phyloP scores from a whole-genome alignment of 2,797 vertebrate genomes.

The Manis pentadactyla region DNA sequence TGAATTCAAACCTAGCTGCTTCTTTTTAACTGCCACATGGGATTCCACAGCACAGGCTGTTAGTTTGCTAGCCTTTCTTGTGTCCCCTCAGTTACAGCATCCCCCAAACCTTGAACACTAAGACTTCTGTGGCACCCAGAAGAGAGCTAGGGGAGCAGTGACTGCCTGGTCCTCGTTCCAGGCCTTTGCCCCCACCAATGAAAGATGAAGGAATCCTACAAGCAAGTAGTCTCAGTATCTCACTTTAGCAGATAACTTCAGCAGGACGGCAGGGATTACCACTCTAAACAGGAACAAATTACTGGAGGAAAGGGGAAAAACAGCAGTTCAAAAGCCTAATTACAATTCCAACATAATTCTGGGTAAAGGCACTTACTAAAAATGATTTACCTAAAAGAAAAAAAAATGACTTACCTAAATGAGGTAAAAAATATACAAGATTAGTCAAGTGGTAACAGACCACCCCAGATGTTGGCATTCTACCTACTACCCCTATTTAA shows the following conservation, averaged over 20 bases:
- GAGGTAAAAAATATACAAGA: background rate
- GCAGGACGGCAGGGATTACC: background rate
- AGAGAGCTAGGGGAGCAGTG: background rate
- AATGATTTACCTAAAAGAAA: no score
- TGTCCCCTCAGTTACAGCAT: background rate
- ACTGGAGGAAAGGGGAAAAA: background rate
- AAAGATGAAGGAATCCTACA: background rate
- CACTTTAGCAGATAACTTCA: background rate
- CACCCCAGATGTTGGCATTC: background rate
- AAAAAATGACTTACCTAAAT: background rate
- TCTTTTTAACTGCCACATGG: background rate
- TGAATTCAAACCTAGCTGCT: background rate
- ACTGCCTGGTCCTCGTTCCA: background rate
- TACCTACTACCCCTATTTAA: background rate
- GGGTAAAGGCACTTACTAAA: background rate
- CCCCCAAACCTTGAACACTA: background rate
- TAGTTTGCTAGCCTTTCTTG: background rate
- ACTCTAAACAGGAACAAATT: background rate
- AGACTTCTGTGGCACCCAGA: background rate
- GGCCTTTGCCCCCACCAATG: background rate
- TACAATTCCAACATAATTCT: background rate
- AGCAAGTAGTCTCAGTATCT: background rate
- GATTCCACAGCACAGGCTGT: background rate
- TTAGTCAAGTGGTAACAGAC: background rate
- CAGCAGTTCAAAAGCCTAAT: background rate